Conservation (phyloP, 2,113 vertebrate genomes). For the Probosciger aterrimus region DNA sequence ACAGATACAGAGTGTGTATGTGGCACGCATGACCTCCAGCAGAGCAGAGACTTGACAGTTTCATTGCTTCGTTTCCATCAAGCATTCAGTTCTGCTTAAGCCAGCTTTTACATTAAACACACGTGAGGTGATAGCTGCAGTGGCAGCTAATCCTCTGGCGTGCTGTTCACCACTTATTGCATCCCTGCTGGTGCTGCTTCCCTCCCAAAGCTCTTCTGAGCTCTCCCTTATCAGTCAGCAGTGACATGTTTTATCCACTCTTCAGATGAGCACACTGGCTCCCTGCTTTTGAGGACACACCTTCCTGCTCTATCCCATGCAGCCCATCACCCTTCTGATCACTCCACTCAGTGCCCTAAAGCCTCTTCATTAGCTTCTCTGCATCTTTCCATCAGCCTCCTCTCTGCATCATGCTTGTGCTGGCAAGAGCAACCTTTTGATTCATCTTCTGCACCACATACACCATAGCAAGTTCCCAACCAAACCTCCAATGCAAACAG, state of each 20-base stretch:
- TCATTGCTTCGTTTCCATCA: background rate
- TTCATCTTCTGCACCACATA: background rate
- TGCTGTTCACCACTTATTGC: background rate
- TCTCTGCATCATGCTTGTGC: accelerated
- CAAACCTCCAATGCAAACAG: background rate
- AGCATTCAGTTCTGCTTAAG: background rate
- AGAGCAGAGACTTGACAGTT: background rate
- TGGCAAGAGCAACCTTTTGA: background rate
- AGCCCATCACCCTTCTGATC: background rate
- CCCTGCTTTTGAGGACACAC: background rate
- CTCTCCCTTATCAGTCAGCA: background rate
- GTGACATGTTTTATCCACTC: background rate
- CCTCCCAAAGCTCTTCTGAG: background rate
- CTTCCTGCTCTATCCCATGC: background rate
- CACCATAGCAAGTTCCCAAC: background rate
- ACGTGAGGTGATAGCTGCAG: background rate
- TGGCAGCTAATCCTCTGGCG: background rate
- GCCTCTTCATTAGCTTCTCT: background rate
- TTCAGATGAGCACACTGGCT: background rate
- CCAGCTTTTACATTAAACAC: background rate
- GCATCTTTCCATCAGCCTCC: background rate
- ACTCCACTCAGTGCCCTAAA: background rate
- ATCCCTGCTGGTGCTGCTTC: background rate
- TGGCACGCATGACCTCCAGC: background rate
- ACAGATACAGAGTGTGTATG: background rate